Conservation (phyloP, 2,797 vertebrate genomes). For the Ibycter americanus region DNA sequence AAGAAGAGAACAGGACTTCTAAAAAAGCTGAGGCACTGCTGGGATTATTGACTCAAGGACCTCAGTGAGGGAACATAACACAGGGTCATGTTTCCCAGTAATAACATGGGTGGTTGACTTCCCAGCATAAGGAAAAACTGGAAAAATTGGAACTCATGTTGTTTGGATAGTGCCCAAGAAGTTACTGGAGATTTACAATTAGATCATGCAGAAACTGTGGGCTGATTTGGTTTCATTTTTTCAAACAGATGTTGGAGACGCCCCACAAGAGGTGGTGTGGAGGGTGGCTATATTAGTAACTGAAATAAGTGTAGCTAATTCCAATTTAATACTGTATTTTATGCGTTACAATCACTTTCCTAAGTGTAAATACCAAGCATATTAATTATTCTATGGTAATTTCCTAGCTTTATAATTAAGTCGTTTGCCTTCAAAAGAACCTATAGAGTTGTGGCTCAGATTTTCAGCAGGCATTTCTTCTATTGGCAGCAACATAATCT, state of each 20-base stretch:
- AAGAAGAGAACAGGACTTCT: constrained; percentile 52
- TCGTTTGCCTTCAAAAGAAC: constrained; percentile 42
- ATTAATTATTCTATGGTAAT: constrained; percentile 63
- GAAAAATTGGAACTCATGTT: constrained; percentile 55
- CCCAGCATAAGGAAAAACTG: constrained; percentile 52
- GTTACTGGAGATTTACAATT: constrained; percentile 64
- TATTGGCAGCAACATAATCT: constrained; percentile 28
- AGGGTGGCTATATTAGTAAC: constrained; percentile 24
- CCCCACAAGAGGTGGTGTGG: constrained; percentile 25
- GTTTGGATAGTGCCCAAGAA: constrained; percentile 50
- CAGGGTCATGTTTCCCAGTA: constrained; percentile 49
- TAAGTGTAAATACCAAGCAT: constrained; percentile 55
- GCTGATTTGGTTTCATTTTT: constrained; percentile 62
- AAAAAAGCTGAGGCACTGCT: constrained; percentile 51
- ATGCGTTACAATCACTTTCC: constrained; percentile 20
- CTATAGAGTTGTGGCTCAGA: background rate
- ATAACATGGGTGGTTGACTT: constrained; percentile 63
- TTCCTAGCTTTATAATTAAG: constrained; percentile 60
- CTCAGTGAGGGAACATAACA: constrained; percentile 58
- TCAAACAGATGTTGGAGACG: constrained; percentile 65
- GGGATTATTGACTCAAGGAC: constrained; percentile 66
- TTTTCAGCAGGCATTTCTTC: constrained; percentile 38
- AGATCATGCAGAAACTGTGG: constrained; percentile 40
- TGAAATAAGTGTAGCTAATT: constrained; percentile 55
- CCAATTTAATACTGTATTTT: constrained; percentile 63